These are phyloP conservation scores for Beroe forskalii DNA, from an alignment of 37 sponge, comb jelly and placozoan genomes.

Conservation along the genomic window DNA sequence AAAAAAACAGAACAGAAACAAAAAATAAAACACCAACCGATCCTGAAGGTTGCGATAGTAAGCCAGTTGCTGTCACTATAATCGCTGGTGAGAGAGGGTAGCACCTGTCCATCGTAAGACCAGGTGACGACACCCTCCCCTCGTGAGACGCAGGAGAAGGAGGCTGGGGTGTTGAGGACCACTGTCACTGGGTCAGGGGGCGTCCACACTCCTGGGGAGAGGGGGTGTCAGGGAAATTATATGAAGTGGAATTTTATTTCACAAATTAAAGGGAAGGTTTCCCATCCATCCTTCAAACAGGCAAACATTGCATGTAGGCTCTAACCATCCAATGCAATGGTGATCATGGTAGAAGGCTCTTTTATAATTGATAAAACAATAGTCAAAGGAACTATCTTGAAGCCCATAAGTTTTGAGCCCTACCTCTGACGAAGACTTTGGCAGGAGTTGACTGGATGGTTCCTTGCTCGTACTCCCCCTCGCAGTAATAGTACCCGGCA, in stretches of 20 bases:
- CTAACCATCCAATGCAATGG: too few relatives aligned
- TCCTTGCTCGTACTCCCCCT: slow-evolving; percentile 1
- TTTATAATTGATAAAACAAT: too few relatives aligned
- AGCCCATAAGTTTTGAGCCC: too few relatives aligned
- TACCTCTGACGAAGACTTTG: slow-evolving; percentile 59
- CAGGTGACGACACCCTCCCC: slow-evolving; percentile 44
- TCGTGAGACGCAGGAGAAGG: slow-evolving; percentile 44
- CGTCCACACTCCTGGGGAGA: slow-evolving; percentile 36
- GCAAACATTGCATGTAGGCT: too few relatives aligned
- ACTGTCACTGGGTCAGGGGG: slow-evolving; percentile 9
- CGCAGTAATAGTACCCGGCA: slow-evolving; percentile 65
- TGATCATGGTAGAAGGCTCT: too few relatives aligned
- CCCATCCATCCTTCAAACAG: too few relatives aligned
- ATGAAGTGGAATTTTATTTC: too few relatives aligned
- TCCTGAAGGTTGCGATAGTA: slow-evolving; percentile 21
- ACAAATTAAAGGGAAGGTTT: too few relatives aligned
- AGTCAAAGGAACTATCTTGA: too few relatives aligned
- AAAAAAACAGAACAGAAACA: too few relatives aligned
- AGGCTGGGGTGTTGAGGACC: not conserved
- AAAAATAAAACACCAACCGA: slow-evolving; percentile 1
- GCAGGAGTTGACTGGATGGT: slow-evolving; percentile 13
- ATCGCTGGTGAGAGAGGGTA: not conserved
- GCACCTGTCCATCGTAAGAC: not conserved
- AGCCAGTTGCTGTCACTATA: slow-evolving; percentile 63
- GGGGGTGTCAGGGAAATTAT: too few relatives aligned